Evolutionary conservation across 2,888 invertebrate genomes (phyloP).

Genomic region (Oxyscelio sp.): DNA sequence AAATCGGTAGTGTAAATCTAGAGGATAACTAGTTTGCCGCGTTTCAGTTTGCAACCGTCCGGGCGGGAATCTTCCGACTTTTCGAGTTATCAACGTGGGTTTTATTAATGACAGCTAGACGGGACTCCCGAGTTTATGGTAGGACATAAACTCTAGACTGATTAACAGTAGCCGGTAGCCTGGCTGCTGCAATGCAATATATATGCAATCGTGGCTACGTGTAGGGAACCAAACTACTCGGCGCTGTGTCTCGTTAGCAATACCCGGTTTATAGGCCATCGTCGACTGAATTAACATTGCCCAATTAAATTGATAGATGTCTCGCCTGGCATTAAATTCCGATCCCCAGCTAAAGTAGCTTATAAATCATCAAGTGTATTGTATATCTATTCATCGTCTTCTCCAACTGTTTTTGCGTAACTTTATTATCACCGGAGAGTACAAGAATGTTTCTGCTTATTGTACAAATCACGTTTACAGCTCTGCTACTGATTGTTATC

Average conservation of each 20-base stretch:
- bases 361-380: slow-evolving; percentile 80
- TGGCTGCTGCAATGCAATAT: slow-evolving; percentile 82
- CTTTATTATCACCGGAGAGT: slow-evolving; percentile 56
- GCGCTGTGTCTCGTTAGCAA: slow-evolving; percentile 86
- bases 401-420: slow-evolving; percentile 68
- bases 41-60: slow-evolving; percentile 64
- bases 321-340: slow-evolving; percentile 84
- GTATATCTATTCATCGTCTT: slow-evolving; percentile 71
- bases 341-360: slow-evolving; percentile 82
- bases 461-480: slow-evolving; percentile 66
- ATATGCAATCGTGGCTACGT: slow-evolving; percentile 84
- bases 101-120: slow-evolving; percentile 88
- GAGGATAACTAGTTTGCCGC: slow-evolving; percentile 77
- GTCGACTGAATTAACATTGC: slow-evolving; percentile 88
- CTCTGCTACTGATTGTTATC: slow-evolving; percentile 58
- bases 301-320: slow-evolving; percentile 89
- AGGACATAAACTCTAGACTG: slow-evolving; percentile 89
- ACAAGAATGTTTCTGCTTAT: slow-evolving; percentile 50
- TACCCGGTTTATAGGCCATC: slow-evolving; percentile 88
- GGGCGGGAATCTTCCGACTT: slow-evolving; percentile 86
- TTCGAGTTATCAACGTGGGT: slow-evolving; percentile 88
- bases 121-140: slow-evolving; percentile 84
- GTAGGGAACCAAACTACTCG: slow-evolving; percentile 83
- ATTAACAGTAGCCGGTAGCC: slow-evolving; percentile 87
- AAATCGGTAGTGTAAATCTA: slow-evolving; percentile 79